Base-by-base conservation (phyloP, 2,113 vertebrate species). In the Sterrhoptilus dennistouni region DNA sequence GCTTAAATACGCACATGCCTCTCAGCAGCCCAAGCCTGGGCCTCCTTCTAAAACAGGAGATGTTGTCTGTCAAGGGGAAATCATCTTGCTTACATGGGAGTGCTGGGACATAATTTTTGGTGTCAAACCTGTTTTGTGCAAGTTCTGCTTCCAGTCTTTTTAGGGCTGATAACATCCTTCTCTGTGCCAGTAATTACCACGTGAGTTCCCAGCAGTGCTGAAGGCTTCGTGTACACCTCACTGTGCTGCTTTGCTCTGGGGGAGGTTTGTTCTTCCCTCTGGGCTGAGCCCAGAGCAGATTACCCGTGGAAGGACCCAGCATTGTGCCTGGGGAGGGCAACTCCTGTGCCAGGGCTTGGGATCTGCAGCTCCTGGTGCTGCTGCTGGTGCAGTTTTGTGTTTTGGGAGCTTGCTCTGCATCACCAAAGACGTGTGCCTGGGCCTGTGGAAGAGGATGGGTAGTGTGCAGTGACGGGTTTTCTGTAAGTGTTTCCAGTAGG, bases 111-210 rank as follows among this genome's bases (percentile, higher is more conserved):
- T 27, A 28, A 16, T 70, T 84, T 81, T 78, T 2, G 1, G 17
- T 53, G 28, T 74, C 50, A 50, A 14, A 77, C 22, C 45, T 90
- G 72, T 28, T 77, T 53, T 81, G 68, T 86, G 53, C 54, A 76
- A 81, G 45, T 81, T 80, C 53, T 40, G 28, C 31, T 69, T 66
- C 50, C 35, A 31, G 0, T 60, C 77, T 75, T 52, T 44, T 40
- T 2, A 22, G 84, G 52, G 69, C 66, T 0, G 0, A 8, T 65
- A 38, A 42, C 0, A 0, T 13, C 33, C 33, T 38, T 78, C 28
- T 89, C 1, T 38, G 54, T 69, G 2, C 25, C 2, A 6, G 53
- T 31, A 24, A 50, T 80, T 25, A 6, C 56, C 27, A 1, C 0
- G 1, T 33, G 6, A 77, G 33, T n/a, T 77, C 31, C 13, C 14